These are phyloP conservation scores for Austrolebias charrua DNA, from an alignment of 2,797 vertebrate species.

Conservation along the genomic window DNA sequence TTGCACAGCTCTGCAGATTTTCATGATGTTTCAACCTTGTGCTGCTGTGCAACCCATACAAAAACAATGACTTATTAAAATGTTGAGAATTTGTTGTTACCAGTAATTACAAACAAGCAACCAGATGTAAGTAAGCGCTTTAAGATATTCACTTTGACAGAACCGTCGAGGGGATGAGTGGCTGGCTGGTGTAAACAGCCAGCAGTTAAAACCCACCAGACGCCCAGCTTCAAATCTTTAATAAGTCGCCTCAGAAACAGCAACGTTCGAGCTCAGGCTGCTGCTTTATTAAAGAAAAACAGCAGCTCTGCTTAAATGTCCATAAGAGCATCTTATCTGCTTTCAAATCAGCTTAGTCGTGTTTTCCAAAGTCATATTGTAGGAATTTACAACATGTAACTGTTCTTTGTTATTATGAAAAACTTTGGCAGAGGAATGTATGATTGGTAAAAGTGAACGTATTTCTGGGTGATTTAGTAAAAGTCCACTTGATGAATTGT, in stretches of 20 bases:
- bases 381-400: conserved; percentile 1
- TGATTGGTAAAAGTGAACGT: not conserved
- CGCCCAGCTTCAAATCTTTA: conserved; percentile 69
- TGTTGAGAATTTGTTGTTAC: too few relatives aligned
- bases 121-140: too few relatives aligned
- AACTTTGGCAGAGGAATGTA: not conserved
- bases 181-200: conserved; percentile 53
- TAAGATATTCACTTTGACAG: too few relatives aligned
- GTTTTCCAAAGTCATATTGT: conserved; percentile 3
- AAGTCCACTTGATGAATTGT: conserved; percentile 8
- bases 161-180: conserved; percentile 32
- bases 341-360: not conserved
- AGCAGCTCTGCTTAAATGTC: conserved; percentile 30
- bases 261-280: conserved; percentile 27
- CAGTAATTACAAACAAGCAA: too few relatives aligned
- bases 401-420: not conserved
- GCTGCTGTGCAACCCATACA: too few relatives aligned
- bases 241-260: conserved; percentile 42
- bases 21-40: too few relatives aligned
- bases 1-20: not conserved
- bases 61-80: too few relatives aligned
- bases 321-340: conserved; percentile 5
- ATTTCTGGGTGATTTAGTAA: not conserved
- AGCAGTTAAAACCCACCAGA: conserved; percentile 58
- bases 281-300: conserved; percentile 72